phyloP scores from a whole-genome alignment of 2,888 invertebrate species.

The Sturmia bella region DNA sequence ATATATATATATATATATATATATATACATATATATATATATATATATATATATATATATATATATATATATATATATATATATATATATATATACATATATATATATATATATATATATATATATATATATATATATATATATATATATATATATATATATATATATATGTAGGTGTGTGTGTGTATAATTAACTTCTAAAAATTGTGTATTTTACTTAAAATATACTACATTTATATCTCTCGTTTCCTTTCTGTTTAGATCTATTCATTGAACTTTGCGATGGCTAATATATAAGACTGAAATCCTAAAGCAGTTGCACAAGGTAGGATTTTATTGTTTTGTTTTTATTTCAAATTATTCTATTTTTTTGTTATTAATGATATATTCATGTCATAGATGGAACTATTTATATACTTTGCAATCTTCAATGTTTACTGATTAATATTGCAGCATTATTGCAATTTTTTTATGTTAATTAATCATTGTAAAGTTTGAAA shows the following conservation, averaged over 20 bases:
- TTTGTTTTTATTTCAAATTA: conserved; percentile 17
- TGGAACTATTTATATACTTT: no score
- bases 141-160: background rate
- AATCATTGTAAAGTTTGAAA: no score
- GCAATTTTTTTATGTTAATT: background rate
- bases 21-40: no score
- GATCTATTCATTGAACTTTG: conserved; percentile 81
- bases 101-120: background rate
- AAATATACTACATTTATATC: conserved; percentile 70
- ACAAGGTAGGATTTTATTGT: conserved; percentile 77
- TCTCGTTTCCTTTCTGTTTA: conserved; percentile 78
- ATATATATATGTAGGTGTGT: background rate
- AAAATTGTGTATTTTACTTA: conserved; percentile 38
- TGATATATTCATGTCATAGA: background rate
- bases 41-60: no score
- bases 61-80: background rate
- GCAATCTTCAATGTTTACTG: no score
- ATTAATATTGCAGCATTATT: background rate
- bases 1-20: no score
- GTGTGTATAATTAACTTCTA: conserved; percentile 52
- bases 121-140: background rate
- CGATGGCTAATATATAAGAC: conserved; percentile 81
- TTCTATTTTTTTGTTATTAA: conserved; percentile 8
- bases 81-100: background rate
- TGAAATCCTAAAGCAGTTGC: conserved; percentile 80